Evolutionary conservation across 2,113 vertebrate genomes (phyloP), one percentile per base, ranked within the genome.

Genomic region (Sinocyclocheilus anophthalmus): DNA sequence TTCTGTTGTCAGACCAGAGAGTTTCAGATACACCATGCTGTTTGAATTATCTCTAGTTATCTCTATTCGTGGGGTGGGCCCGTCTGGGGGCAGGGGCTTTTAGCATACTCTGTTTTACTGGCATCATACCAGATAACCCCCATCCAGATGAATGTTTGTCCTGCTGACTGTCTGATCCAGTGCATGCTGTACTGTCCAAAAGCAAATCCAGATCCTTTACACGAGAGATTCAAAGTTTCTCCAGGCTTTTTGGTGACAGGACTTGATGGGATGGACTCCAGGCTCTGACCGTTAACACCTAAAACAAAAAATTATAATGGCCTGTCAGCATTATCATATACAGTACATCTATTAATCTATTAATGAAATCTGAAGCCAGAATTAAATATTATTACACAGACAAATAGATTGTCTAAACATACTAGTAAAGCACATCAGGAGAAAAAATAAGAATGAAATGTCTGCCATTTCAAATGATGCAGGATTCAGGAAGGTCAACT

Each of bases 191-290:
- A 50, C 13, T 50, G 48, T 50, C 12, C 48, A 50, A 50, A 50
- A 50, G 14, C 11, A 50, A 50, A 50, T 50, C 48, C 48, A 50
- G 48, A 50, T 50, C 13, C 48, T 50, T 50, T 50, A 50, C 48
- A 50, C 1, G 13, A 50, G 48, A 50, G 48, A 50, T 4, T 50
- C 48, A 50, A 14, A 50, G 48, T 50, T 50, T 14, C 48, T 50
- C 48, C 48, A 45, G 86, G 86, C 14, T 88, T 83, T 80, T 88
- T 90, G 30, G 78, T 8, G 26, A 88, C 79, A 85, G 87, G 10
- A 76, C 63, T 86, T 42, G 84, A 87, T 12, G 87, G 85, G 70
- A 88, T 80, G 3, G 92, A 92, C 42, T 91, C 89, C 81, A 92
- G 1, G 24, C 72, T 33, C 78, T 89, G 88, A 5, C 90, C 55